Evolutionary conservation across 2,888 invertebrate genomes (phyloP), one percentile per base, ranked within the genome.

Genomic region (Argyresthia goedartella): DNA sequence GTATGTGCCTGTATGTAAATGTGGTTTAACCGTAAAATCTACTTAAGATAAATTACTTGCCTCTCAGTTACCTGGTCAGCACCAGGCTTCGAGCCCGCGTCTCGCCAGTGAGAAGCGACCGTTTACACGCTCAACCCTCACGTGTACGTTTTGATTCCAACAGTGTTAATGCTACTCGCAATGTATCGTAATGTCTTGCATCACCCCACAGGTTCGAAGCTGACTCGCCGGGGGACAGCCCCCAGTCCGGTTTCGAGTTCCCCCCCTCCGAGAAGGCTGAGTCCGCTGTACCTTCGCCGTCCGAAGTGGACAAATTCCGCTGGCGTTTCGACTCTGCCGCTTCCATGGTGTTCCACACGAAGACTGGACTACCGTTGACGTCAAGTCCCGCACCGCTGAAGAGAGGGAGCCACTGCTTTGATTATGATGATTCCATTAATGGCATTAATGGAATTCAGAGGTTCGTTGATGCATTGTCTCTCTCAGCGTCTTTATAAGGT

Each of bases 321-420:
- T 90, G 91, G 69, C 90, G 92, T 35, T 84, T 95, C 63, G 93
- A 92, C 62, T 93, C 91, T 49, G 94, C 95, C 0, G 92, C 95
- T 0, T 92, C 91, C 0, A 93, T 95, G 91, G 92, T 95, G 60
- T 95, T 95, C 73, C 94, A 95, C 71, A 89, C 91, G 34, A 88
- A 91, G 61, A 95, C 94, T 11, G 95, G 95, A 0, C 81, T 95
- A 51, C 95, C 95, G 0, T 78, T 95, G 46, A 94, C 95, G 0
- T 95, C 95, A 41, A 95, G 95, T 71, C 96, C 96, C 0, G 96
- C 95, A 1, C 96, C 96, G 0, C 76, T 94, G 56, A 81, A 95
- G 46, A 88, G 92, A 50, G 93, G 94, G 2, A 92, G 91, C 59
- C 90, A 91, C 52, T 91, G 93, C 65, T 95, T 96, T 72, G 95